Evolutionary conservation across 2,797 vertebrate genomes (phyloP).

Genomic region (Antennarius maculatus): DNA sequence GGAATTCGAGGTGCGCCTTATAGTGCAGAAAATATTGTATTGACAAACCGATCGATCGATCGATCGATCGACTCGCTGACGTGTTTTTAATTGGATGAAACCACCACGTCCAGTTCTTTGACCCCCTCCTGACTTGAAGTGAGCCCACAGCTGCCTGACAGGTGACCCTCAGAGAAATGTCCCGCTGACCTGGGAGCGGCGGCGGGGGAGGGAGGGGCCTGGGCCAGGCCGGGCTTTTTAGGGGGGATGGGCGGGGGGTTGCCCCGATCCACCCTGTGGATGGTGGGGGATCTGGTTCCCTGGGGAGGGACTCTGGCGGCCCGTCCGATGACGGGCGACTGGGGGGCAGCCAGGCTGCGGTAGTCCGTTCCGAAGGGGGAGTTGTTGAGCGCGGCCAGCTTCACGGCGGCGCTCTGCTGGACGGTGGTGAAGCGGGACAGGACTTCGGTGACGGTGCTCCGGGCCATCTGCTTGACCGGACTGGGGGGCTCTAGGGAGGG

Average conservation of each 20-base stretch:
- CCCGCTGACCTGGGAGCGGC: constrained; percentile 76
- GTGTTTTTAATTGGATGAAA: constrained; percentile 82
- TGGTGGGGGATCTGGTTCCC: constrained; percentile 90
- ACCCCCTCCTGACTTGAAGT: constrained; percentile 83
- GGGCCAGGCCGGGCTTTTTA: constrained; percentile 92
- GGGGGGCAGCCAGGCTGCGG: constrained; percentile 81
- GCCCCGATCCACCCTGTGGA: constrained; percentile 89
- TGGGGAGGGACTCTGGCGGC: constrained; percentile 81
- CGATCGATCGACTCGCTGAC: neutral
- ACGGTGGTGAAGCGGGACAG: constrained; percentile 90
- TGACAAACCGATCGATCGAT: neutral
- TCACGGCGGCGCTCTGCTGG: constrained; percentile 79
- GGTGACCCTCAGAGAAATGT: constrained; percentile 78
- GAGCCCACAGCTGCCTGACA: constrained; percentile 85
- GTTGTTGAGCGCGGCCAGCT: constrained; percentile 85
- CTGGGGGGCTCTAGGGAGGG: constrained; percentile 82
- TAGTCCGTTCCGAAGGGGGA: constrained; percentile 86
- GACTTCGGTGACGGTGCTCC: constrained; percentile 94
- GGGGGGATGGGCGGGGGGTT: constrained; percentile 96
- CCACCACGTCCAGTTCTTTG: constrained; percentile 91
- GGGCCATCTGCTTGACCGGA: constrained; percentile 90
- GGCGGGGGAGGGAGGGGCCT: constrained; percentile 85
- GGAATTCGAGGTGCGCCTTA: too few species aligned
- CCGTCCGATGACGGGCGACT: constrained; percentile 85
- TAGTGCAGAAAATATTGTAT: too few species aligned